Percentiles rank a stretch among this genome's conserved stretches.
phyloP scores from a whole-genome alignment of 2,888 invertebrate species.

The Malthinus seriepunctatus region DNA sequence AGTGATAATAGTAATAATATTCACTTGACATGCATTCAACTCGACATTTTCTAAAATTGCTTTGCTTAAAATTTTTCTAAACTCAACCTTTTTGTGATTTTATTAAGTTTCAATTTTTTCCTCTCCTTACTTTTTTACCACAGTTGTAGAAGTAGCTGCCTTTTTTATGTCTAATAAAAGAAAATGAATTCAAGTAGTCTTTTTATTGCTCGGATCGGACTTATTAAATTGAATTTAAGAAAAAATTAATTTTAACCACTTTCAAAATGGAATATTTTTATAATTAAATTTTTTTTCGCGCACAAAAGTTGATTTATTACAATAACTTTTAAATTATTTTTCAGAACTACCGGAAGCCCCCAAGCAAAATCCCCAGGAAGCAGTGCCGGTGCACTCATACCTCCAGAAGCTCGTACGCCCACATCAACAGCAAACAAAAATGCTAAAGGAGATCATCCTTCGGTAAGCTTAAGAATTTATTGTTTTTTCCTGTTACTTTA shows the following conservation, averaged over 20 bases:
- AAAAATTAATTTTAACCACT: conserved; percentile 15
- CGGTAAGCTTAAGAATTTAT: conserved; percentile 62
- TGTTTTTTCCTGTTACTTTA: no score
- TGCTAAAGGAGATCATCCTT: conserved; percentile 76
- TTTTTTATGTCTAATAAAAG: conserved; percentile 1
- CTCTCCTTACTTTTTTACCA: no score
- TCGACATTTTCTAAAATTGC: no score
- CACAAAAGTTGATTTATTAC: neutral
- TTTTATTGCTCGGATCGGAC: conserved; percentile 3
- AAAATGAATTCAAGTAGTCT: conserved; percentile 16
- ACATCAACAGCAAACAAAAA: conserved; percentile 74
- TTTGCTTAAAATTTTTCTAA: no score
- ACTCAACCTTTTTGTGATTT: no score
- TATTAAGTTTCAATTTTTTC: no score
- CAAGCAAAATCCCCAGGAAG: conserved; percentile 77
- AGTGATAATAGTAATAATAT: no score
- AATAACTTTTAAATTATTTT: conserved; percentile 15
- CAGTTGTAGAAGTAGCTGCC: no score
- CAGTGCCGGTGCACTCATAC: conserved; percentile 60
- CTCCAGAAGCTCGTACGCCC: conserved; percentile 60
- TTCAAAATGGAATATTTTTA: neutral
- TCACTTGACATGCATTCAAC: no score
- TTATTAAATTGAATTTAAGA: conserved; percentile 16
- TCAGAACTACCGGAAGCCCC: conserved; percentile 73
- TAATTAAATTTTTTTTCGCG: neutral